Base-by-base conservation (phyloP, 2,113 vertebrate genomes). In the Tragelaphus buxtoni region DNA sequence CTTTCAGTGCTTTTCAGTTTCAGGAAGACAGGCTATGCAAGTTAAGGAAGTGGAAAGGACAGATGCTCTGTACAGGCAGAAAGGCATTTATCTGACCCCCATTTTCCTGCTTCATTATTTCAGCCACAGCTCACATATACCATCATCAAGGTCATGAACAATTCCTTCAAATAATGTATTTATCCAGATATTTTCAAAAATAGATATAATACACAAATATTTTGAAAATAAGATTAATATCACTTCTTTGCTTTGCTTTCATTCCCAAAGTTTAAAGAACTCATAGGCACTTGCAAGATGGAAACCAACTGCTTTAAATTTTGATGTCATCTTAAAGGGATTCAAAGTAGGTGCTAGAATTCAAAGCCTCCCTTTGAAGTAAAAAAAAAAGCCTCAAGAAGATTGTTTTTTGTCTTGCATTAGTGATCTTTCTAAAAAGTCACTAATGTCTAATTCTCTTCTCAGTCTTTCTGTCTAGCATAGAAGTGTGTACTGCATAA, bases 271-370 rank as follows among this genome's bases (percentile, higher is more conserved):
- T 87, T 91, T 95, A 80, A 97, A 97, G 88, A 89, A 74, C 84
- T 96, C 76, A 65, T 65, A 96, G 63, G 69, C 94, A 96, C 79
- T 90, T 96, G 65, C 1, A 18, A 96, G 87, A 85, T 56, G 83
- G 84, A 94, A 98, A 97, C 47, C 51, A 84, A 92, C n/a, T 76
- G 47, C 58, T 98, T 96, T 82, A 91, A 96, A 94, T 90, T 98
- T 95, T 81, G 95, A 90, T 96, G 80, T 85, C 61, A 55, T 92
- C 85, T 88, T 83, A 95, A 87, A 97, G 65, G 56, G 39, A 96
- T 74, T 91, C 95, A 96, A 81, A 93, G 63, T 96, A 95, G n/a
- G 35, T 81, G 18, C 60, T 82, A 56, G 30, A 39, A 97, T 97
- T 94, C 74, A 97, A 97, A 95, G 76, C 7, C 10, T 94, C 12